Percentiles rank a stretch among this genome's conserved stretches.
Conservation (phyloP, 2,888 invertebrate genomes). For the Tetragonisca angustula region DNA sequence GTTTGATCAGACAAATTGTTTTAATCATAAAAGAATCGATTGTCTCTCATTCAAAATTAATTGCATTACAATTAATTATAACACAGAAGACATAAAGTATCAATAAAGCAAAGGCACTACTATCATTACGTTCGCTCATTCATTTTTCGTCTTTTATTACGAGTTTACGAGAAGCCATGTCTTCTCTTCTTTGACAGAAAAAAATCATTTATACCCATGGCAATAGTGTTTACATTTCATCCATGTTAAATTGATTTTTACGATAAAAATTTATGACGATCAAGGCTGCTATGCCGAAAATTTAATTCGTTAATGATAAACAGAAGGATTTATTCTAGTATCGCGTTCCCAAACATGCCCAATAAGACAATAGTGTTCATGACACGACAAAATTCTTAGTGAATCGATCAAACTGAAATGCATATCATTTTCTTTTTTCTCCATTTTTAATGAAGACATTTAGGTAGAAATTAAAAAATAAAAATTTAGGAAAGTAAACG, state of each 20-base stretch:
- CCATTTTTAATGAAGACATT: slow-evolving; percentile 21
- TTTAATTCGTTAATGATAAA: slow-evolving; percentile 29
- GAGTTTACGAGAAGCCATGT: slow-evolving; percentile 21
- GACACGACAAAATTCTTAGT: slow-evolving; percentile 19
- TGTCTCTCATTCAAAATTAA: not conserved
- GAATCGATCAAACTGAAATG: slow-evolving; percentile 24
- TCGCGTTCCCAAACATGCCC: slow-evolving; percentile 1
- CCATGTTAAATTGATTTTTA: not conserved
- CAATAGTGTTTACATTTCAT: not conserved
- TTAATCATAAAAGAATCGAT: not conserved
- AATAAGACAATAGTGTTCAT: slow-evolving; percentile 31
- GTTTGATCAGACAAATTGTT: not conserved
- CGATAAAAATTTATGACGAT: slow-evolving; percentile 41
- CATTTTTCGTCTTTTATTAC: slow-evolving; percentile 23
- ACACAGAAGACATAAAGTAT: not conserved
- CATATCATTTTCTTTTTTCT: not conserved
- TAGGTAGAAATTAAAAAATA: not conserved
- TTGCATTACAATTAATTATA: too few relatives aligned
- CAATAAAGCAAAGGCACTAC: not conserved
- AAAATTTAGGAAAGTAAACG: not conserved
- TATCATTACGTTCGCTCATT: not conserved
- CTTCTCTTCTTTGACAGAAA: slow-evolving; percentile 11
- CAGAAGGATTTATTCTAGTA: slow-evolving; percentile 33
- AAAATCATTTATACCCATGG: slow-evolving; percentile 5
- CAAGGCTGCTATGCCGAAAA: slow-evolving; percentile 6